Evolutionary conservation across 2,113 vertebrate genomes (phyloP).

Genomic region (Hystrix brachyura): DNA sequence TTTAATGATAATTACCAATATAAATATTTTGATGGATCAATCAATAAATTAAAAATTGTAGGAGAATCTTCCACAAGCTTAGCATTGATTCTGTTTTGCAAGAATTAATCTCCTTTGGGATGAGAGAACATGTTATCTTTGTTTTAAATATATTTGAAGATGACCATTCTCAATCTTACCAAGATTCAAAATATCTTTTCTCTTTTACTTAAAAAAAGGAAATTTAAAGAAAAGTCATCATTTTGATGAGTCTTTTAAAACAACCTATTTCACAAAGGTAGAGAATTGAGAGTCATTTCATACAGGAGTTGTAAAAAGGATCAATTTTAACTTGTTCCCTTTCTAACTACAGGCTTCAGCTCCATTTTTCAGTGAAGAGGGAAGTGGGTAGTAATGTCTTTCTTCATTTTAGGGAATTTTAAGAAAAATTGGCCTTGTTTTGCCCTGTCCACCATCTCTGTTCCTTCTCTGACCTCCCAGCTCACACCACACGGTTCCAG

Average conservation of each 20-base stretch:
- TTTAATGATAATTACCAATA: neutral
- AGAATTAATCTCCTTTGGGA: neutral
- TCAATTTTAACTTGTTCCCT: neutral
- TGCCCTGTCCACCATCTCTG: neutral
- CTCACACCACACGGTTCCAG: neutral
- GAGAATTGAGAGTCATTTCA: neutral
- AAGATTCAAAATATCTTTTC: slow-evolving; percentile 21
- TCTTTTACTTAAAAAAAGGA: neutral
- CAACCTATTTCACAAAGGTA: neutral
- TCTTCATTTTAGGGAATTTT: slow-evolving; percentile 61
- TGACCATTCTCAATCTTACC: neutral
- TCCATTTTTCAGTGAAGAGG: neutral
- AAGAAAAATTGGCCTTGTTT: neutral
- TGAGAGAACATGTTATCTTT: neutral
- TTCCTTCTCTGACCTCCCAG: neutral
- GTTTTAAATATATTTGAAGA: slow-evolving; percentile 30
- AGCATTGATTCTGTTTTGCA: slow-evolving; percentile 1
- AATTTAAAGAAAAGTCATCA: neutral
- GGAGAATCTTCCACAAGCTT: neutral
- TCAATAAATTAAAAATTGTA: neutral
- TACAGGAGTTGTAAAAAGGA: neutral
- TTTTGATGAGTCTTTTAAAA: neutral
- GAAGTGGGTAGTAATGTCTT: neutral
- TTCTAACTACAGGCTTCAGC: neutral
- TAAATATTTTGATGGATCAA: slow-evolving; percentile 7